Conservation (phyloP, 2,888 invertebrate species). For the Brachynemurus nebulosus region DNA sequence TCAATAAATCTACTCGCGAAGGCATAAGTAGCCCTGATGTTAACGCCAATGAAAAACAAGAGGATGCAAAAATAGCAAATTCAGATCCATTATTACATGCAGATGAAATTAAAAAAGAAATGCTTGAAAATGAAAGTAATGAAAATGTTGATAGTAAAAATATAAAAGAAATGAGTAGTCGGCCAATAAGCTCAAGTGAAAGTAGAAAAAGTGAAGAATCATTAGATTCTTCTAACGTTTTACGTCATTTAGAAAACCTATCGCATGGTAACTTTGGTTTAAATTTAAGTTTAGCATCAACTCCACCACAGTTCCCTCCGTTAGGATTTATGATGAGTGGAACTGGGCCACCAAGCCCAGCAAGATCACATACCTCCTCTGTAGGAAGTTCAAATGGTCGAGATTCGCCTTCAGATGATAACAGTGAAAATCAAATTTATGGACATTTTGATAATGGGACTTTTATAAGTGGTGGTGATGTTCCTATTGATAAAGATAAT, state of each 20-base stretch:
- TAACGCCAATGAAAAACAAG: conserved; percentile 31
- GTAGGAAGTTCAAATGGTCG: conserved; percentile 41
- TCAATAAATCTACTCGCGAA: conserved; percentile 33
- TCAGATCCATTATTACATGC: conserved; percentile 30
- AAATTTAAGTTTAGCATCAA: conserved; percentile 29
- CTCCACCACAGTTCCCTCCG: conserved; percentile 30
- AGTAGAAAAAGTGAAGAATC: conserved; percentile 44
- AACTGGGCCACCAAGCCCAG: conserved; percentile 43
- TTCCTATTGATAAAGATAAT: conserved; percentile 84
- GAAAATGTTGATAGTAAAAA: conserved; percentile 24
- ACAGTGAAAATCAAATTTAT: conserved; percentile 45
- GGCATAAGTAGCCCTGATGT: conserved; percentile 27
- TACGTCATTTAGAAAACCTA: conserved; percentile 64
- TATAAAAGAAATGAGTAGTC: conserved; percentile 22
- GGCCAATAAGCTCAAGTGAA: conserved; percentile 38
- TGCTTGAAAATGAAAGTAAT: conserved; percentile 22
- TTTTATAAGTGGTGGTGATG: conserved; percentile 60
- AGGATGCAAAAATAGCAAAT: conserved; percentile 24
- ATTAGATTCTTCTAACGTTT: conserved; percentile 51
- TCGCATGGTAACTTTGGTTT: conserved; percentile 57
- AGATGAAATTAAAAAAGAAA: conserved; percentile 32
- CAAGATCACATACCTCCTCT: conserved; percentile 45
- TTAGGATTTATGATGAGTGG: conserved; percentile 36
- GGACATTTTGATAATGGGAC: conserved; percentile 62
- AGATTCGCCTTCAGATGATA: conserved; percentile 43